Base-by-base conservation (phyloP, 2,797 vertebrate genomes). In the Steatocranus sp. region DNA sequence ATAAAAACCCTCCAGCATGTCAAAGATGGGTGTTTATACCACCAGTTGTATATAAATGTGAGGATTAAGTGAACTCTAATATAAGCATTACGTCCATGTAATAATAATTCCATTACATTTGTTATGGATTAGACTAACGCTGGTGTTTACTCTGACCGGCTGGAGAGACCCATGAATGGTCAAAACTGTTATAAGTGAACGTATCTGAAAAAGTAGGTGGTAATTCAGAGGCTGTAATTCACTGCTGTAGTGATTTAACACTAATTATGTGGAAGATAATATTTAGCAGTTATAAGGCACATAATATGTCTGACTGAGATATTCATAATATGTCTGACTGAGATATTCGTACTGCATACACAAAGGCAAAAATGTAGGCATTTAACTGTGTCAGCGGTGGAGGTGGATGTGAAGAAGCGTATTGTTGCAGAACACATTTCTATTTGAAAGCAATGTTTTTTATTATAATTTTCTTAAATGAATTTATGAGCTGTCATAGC, bases 41-140 rank as follows among this genome's bases (percentile, higher is more conserved):
- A 48, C 4, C 23, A 48, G 15, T 70, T 70, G 36, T 68, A 70
- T 27, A 46, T 27, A 46, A 70, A 70, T 70, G 23, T 70, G 66
- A 2, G 23, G 38, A 48, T 46, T 46, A 70, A 70, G 41, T 70
- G 8, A 46, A 70, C 17, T 11, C 23, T 12, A 27, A 27, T 11
- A 46, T 70, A 27, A 46, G 38, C 66, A 46, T 46, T 27, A 30
- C 4, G 2, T 48, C 23, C 23, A 12, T 48, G 23, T 43, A 73
- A 73, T 18, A 73, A 30, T 18, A 25, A 73, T 46, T 70, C 41
- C 6, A 11, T 30, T 30, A n/a, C 41, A 73, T 73, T 73, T 48
- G 25, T 48, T 48, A 48, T 48, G 41, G 25, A 73, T 48, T 48
- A 48, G 17, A n/a, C 15, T 18, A 36, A 20, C 1, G 4, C 32